Conservation (phyloP, 2,888 invertebrate genomes). For the Eustalomyia histrio region DNA sequence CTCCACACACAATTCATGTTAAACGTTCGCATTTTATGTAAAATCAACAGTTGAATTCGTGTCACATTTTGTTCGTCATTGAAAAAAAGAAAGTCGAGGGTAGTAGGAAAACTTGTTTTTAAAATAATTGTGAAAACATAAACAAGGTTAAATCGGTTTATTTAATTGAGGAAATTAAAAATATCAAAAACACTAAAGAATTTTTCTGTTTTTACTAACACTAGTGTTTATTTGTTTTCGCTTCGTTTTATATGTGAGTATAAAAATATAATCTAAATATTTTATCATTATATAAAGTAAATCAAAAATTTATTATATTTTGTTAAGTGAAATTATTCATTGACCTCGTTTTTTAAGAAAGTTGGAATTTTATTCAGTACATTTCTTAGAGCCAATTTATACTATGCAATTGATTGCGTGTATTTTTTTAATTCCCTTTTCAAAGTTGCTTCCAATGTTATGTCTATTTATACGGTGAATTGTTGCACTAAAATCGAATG, state of each 20-base stretch:
- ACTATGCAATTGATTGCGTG: too few species aligned
- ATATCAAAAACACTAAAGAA: too few species aligned
- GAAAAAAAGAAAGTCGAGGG: slow-evolving; percentile 30
- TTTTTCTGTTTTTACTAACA: slow-evolving; percentile 9
- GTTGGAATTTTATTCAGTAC: too few species aligned
- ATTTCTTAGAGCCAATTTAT: too few species aligned
- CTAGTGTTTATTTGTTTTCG: neutral
- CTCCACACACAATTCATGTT: slow-evolving; percentile 21
- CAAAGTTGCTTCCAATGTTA: too few species aligned
- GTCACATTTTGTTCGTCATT: slow-evolving; percentile 52
- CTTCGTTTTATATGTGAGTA: slow-evolving; percentile 52
- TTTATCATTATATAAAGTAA: too few species aligned
- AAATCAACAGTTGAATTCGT: slow-evolving; percentile 69
- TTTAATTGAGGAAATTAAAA: slow-evolving; percentile 42
- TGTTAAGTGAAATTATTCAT: slow-evolving; percentile 42
- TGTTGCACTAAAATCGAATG: too few species aligned
- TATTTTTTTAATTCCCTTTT: too few species aligned
- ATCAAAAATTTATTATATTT: neutral
- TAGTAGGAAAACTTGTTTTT: neutral
- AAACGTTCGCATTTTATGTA: slow-evolving; percentile 31
- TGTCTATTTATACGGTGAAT: too few species aligned
- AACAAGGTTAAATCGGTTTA: slow-evolving; percentile 38
- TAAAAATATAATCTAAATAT: neutral
- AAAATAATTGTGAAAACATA: neutral
- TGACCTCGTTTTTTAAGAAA: slow-evolving; percentile 62